Conservation (phyloP, 2,113 vertebrate species). For the Cardinalis cardinalis region DNA sequence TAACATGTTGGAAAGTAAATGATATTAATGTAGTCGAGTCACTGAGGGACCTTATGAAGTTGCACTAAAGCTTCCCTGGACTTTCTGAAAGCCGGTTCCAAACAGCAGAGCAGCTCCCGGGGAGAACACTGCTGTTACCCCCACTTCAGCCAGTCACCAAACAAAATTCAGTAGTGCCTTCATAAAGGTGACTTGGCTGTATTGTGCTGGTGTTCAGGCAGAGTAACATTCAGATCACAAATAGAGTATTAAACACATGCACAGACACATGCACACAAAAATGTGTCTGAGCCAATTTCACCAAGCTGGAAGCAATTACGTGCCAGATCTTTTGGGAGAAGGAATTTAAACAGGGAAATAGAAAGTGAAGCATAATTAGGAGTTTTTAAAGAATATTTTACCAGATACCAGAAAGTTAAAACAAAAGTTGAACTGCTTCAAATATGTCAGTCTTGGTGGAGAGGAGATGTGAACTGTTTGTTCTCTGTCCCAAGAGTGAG, state of each 20-base stretch:
- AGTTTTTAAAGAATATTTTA: not conserved
- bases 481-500: not conserved
- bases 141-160: not conserved
- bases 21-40: not conserved
- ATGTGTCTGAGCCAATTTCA: not conserved
- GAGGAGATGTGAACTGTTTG: not conserved
- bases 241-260: not conserved
- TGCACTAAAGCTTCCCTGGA: not conserved
- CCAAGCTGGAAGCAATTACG: constrained; percentile 34
- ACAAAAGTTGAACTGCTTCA: not conserved
- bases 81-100: not conserved
- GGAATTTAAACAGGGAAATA: not conserved
- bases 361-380: not conserved
- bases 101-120: not conserved
- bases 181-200: not conserved
- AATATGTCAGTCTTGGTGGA: not conserved
- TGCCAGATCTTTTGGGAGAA: constrained; percentile 39
- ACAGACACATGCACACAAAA: not conserved
- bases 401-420: not conserved
- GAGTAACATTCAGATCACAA: not conserved
- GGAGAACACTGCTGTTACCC: rapidly evolving
- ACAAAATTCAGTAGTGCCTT: not conserved
- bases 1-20: not conserved
- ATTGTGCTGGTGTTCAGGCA: not conserved
- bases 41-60: not conserved